phyloP scores from a whole-genome alignment of 2,113 vertebrate genomes.

The Turdus rufiventris region DNA sequence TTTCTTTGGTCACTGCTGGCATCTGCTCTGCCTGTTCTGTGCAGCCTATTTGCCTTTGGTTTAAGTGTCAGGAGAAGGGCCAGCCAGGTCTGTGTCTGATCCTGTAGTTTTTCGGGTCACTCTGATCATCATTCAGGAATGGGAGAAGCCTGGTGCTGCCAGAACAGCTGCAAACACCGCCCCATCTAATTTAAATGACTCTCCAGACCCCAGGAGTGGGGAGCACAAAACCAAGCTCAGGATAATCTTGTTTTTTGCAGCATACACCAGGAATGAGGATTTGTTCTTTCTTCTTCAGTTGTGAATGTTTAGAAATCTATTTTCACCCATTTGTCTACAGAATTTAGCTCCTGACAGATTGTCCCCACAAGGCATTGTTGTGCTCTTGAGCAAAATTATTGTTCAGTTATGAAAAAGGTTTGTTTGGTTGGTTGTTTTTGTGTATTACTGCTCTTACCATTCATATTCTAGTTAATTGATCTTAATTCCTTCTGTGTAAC shows the following conservation, averaged over 20 bases:
- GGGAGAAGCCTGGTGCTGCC: background rate
- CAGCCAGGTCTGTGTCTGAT: background rate
- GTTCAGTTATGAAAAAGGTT: background rate
- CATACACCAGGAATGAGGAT: background rate
- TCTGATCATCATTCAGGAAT: background rate
- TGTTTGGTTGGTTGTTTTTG: background rate
- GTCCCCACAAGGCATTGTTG: background rate
- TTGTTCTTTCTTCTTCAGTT: background rate
- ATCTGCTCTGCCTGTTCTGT: background rate
- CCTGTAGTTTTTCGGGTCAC: background rate
- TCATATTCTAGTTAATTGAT: background rate
- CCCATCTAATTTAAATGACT: background rate
- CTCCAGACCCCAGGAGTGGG: background rate
- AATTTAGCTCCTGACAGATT: background rate
- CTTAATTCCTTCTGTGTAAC: background rate
- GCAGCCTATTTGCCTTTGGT: background rate
- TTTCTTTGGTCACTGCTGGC: background rate
- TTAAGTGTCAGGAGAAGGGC: background rate
- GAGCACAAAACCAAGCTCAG: background rate
- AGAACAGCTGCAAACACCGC: background rate
- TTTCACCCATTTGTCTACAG: background rate
- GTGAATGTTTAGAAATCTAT: background rate
- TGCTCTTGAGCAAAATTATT: background rate
- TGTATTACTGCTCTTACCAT: background rate
- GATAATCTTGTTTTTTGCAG: background rate